Evolutionary conservation across 2,888 invertebrate genomes (phyloP).

Genomic region (Xanthostigma xanthostigma): DNA sequence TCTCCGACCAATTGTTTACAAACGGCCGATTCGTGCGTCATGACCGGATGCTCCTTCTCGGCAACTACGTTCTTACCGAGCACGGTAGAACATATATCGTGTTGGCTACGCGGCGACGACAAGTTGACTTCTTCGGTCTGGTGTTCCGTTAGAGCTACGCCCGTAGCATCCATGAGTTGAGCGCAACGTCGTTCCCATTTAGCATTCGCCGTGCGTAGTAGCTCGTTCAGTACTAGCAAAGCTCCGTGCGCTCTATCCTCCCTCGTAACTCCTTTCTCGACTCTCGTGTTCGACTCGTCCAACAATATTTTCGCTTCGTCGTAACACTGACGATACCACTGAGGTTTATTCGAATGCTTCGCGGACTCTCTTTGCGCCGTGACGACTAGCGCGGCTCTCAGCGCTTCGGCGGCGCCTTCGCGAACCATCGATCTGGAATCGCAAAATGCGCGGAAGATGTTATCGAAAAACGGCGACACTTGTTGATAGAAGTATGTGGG

Average conservation of each 20-base stretch:
- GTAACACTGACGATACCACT: constrained; percentile 86
- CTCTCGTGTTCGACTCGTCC: constrained; percentile 36
- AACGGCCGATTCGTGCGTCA: constrained; percentile 72
- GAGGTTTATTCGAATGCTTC: constrained; percentile 59
- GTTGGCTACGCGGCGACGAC: constrained; percentile 26
- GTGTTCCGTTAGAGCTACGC: constrained; percentile 18
- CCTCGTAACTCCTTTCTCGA: constrained; percentile 61
- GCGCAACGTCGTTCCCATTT: constrained; percentile 73
- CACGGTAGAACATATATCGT: constrained; percentile 30
- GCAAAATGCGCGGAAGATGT: constrained; percentile 79
- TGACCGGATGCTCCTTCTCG: constrained; percentile 36
- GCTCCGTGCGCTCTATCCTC: constrained; percentile 92
- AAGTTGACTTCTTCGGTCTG: constrained; percentile 7
- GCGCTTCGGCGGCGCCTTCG: constrained; percentile 84
- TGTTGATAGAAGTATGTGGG: constrained; percentile 96
- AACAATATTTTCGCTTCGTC: constrained; percentile 75
- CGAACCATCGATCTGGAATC: constrained; percentile 84
- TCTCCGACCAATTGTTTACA: constrained; percentile 70
- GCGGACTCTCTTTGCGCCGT: constrained; percentile 93
- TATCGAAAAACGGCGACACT: constrained; percentile 84
- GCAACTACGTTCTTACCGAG: constrained; percentile 12
- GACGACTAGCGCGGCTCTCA: constrained; percentile 88
- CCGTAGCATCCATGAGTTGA: constrained; percentile 40
- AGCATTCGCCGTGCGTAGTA: constrained; percentile 79
- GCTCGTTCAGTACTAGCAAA: constrained; percentile 81